Conservation (phyloP, 1,140 invertebrate species). For the Drosophila tristis region DNA sequence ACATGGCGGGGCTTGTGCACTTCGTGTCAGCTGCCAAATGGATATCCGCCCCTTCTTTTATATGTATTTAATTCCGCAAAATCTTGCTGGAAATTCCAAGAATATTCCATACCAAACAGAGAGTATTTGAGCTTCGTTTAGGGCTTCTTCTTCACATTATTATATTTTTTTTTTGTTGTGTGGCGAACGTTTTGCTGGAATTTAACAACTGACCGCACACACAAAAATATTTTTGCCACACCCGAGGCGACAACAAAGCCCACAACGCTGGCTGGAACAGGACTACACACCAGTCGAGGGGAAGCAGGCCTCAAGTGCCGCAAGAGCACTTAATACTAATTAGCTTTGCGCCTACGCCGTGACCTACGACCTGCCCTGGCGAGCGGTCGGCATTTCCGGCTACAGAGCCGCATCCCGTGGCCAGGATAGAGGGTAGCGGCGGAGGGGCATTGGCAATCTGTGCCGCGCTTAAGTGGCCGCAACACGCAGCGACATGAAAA, state of each 20-base stretch:
- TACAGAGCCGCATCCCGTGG: conserved; percentile 9
- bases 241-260: conserved; percentile 61
- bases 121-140: conserved; percentile 31
- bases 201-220: conserved; percentile 81
- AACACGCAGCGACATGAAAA: conserved; percentile 55
- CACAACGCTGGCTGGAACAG: conserved; percentile 27
- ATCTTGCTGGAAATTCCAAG: not conserved
- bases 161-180: conserved; percentile 10
- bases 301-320: conserved; percentile 69
- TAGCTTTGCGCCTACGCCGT: conserved; percentile 79
- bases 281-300: conserved; percentile 19
- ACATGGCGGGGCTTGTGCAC: too few species aligned
- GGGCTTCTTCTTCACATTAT: not conserved
- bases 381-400: conserved; percentile 58
- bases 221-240: conserved; percentile 78
- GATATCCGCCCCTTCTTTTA: too few species aligned
- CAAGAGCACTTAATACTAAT: conserved; percentile 82
- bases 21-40: too few species aligned
- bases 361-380: conserved; percentile 68
- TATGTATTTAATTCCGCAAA: too few species aligned
- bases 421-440: not conserved
- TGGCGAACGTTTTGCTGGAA: conserved; percentile 59
- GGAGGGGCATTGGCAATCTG: conserved; percentile 62
- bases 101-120: not conserved
- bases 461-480: conserved; percentile 77